Base-by-base conservation (phyloP, 2,797 vertebrate species). In the Chromis chromis region DNA sequence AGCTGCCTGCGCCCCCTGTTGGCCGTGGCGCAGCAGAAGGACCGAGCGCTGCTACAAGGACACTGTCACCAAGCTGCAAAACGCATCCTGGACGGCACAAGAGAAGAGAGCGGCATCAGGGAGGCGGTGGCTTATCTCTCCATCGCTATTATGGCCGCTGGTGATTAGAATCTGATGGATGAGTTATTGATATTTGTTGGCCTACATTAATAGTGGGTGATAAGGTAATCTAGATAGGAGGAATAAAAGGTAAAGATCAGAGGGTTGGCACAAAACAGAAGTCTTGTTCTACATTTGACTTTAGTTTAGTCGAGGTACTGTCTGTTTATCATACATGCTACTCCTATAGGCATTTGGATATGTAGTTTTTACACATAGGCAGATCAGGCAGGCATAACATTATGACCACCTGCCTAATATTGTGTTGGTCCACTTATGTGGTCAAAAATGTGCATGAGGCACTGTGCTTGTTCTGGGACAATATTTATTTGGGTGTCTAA, bases 81-180 rank as follows among this genome's bases (percentile, higher is more conserved):
- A 83, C 91, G 93, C 67, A 93, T 98, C 88, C 83, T 98, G 56
- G 88, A 91, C 62, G 79, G 46, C 64, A 62, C 83, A 0, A 84
- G 83, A 75, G 88, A 92, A 0, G 94, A 90, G 42, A 79, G 84
- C 17, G 84, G 82, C 66, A 81, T 96, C 70, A 95, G 90, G 80
- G 96, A 98, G 85, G 96, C 97, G 57, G 92, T 99, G 58, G 87
- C 96, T 1, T 97, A 98, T 84, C 95, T 99, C 39, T 97, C 97
- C 59, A 94, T 98, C 64, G 96, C 97, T 78, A 97, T 99, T 88
- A 96, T 97, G 54, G 95, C 96, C 31, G 95, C 96, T 84, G 97
- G 97, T 98, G 86, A 87, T 54, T 69, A 57, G 1, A 59, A 24
- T 39, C 17, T 77, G 5, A 49, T 42, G 55, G 12, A 72, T 70